A percentile compares a stretch with the other conserved stretches of the same genome.
phyloP scores from a whole-genome alignment of 2,888 invertebrate species.

The Isotomurus palustris region DNA sequence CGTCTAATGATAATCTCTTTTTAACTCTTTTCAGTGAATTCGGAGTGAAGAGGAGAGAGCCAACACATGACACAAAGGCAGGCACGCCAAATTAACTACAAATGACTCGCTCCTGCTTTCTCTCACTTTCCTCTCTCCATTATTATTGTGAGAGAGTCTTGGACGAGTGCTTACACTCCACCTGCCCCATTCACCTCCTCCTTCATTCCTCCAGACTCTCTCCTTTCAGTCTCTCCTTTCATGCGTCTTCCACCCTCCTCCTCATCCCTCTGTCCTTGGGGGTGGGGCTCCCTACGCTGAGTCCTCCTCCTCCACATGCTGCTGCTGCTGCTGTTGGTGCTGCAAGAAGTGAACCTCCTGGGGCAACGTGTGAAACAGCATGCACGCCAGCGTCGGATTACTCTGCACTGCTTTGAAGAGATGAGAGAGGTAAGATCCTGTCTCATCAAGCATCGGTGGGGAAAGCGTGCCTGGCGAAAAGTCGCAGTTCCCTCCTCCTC shows the following conservation, averaged over 20 bases:
- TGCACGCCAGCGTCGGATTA: conserved; percentile 39
- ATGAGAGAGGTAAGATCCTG: conserved; percentile 33
- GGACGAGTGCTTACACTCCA: too few relatives aligned
- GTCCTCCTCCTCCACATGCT: too few relatives aligned
- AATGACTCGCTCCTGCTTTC: conserved; percentile 40
- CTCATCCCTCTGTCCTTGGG: too few relatives aligned
- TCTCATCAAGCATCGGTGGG: conserved; percentile 7
- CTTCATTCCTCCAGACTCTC: too few relatives aligned
- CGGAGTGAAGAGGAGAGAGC: conserved; percentile 42
- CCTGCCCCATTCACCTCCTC: too few relatives aligned
- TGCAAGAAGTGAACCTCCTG: conserved; percentile 18
- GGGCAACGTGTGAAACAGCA: conserved; percentile 33
- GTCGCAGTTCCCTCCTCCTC: conserved; percentile 11
- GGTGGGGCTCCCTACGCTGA: too few relatives aligned
- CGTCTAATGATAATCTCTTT: conserved; percentile 31
- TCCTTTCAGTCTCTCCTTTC: conserved; percentile 3
- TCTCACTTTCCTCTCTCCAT: too few relatives aligned
- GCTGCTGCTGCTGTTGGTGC: neutral
- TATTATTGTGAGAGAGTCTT: too few relatives aligned
- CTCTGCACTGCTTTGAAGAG: conserved; percentile 35
- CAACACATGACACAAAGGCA: conserved; percentile 38
- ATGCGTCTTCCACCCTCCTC: neutral
- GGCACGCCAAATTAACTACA: conserved; percentile 43
- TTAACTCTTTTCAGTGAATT: conserved; percentile 20
- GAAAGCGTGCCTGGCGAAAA: conserved; percentile 5